Evolutionary conservation across 2,113 vertebrate species (phyloP).

Genomic region (Sus scrofa): T2T-Sscrofa CM000826.6:79623501-79624000

Average conservation of each 20-base stretch:
- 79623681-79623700: neutral
- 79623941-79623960: slow-evolving; percentile 67
- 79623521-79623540: neutral
- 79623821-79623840: neutral
- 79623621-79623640: neutral
- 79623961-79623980: slow-evolving; percentile 74
- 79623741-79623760: slow-evolving; percentile 39
- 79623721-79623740: neutral
- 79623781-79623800: neutral
- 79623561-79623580: slow-evolving; percentile 16
- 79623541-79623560: neutral
- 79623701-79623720: neutral
- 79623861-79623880: slow-evolving; percentile 49
- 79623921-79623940: slow-evolving; percentile 63
- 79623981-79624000: slow-evolving; percentile 71
- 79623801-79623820: neutral
- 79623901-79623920: slow-evolving; percentile 66
- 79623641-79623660: neutral
- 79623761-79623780: neutral
- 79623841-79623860: slow-evolving; percentile 40
- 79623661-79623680: neutral
- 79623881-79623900: neutral
- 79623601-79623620: neutral
- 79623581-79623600: neutral
- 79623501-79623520: neutral